Evolutionary conservation across 2,113 vertebrate genomes (phyloP), one percentile per base, ranked within the genome.

Genomic region (Lichenostomus cassidix): DNA sequence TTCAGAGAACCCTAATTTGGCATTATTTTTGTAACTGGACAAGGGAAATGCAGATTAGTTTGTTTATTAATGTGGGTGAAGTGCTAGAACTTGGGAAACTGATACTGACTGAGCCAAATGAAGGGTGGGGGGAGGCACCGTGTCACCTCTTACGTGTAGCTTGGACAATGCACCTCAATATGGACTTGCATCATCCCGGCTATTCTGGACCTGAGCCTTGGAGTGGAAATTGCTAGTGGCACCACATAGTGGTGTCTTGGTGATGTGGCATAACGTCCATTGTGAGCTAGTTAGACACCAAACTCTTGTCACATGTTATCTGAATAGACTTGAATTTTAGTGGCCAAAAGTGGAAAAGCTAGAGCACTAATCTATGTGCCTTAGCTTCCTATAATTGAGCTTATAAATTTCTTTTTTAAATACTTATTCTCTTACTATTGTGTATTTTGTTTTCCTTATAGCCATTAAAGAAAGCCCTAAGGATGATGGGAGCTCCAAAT

Each of bases 381-480:
- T 97, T 98, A 97, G 97, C 97, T 97, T 97, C 97, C 97, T 97
- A 91, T 98, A 96, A 97, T 97, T 98, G 96, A 98, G 96, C 96
- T 97, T 97, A 97, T 97, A 95, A 97, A 97, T 69, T 92, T 97
- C 97, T 97, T 97, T 98, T 96, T 97, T 96, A 92, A 98, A 98
- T 96, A 97, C 96, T 97, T 97, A 97, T 52, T 97, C 98, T 98
- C 98, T 98, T 97, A 98, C 97, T 97, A 96, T 98, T 98, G 97
- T 98, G 97, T 98, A 97, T 98, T 98, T 98, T 98, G 97, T 98
- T 98, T 97, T 98, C 97, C 97, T 98, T 98, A 97, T 98, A 98
- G 98, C 98, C 98, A 96, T 98, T 98, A 98, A 98, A 98, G 98
- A 98, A 98, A 98, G 98, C 98, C 97, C 97, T 98, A 97, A 98